Conservation (phyloP, 2,797 vertebrate species). For the Notolepis coatsorum region DNA sequence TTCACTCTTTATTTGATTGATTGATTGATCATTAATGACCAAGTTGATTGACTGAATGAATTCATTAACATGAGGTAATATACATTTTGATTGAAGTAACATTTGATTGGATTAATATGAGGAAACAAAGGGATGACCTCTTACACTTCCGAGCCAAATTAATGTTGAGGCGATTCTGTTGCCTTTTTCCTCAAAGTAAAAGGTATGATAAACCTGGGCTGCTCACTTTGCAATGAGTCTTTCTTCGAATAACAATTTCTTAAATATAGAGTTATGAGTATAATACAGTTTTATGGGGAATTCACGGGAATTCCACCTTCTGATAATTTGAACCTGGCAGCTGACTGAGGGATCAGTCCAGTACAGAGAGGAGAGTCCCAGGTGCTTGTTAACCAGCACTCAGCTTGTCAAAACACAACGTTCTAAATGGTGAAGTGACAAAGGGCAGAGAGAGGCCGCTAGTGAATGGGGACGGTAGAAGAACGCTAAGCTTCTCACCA, state of each 20-base stretch:
- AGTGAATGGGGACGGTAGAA: neutral
- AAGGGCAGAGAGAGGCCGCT: conserved; percentile 4
- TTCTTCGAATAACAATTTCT: conserved; percentile 15
- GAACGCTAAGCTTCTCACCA: neutral
- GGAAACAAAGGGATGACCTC: too few species aligned
- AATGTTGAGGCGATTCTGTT: too few species aligned
- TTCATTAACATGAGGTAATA: neutral
- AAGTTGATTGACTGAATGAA: too few species aligned
- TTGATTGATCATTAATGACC: neutral
- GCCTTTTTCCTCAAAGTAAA: too few species aligned
- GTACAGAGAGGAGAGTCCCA: conserved; percentile 32
- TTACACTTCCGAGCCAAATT: too few species aligned
- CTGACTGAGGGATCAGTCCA: conserved; percentile 46
- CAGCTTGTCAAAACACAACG: conserved; percentile 25
- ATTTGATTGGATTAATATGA: too few species aligned
- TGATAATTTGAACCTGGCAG: conserved; percentile 30
- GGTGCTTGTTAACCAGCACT: conserved; percentile 24
- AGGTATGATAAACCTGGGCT: too few species aligned
- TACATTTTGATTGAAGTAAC: too few species aligned
- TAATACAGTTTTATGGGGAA: conserved; percentile 24
- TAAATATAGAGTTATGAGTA: conserved; percentile 24
- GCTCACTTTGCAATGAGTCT: neutral
- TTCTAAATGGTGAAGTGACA: neutral
- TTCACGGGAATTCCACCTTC: conserved; percentile 28
- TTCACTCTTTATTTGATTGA: neutral